Evolutionary conservation across 2,888 invertebrate species (phyloP), one percentile per base, ranked within the genome.

Genomic region (Hipparchia sbordonii): DNA sequence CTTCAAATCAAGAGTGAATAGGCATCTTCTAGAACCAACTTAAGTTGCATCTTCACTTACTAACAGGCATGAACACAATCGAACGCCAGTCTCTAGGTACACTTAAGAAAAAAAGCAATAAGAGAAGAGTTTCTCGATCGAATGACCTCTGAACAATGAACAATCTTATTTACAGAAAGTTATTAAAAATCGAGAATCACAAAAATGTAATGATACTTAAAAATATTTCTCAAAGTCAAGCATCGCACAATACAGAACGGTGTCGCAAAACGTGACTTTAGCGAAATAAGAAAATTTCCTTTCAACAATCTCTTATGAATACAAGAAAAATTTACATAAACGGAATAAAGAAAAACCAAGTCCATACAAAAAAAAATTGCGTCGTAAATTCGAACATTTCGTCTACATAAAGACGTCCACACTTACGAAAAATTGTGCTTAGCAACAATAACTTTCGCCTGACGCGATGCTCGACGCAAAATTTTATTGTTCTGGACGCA

Each of bases 291-390:
- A 65, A 70, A 57, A 60, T 46, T 71, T 54, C 46, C 45, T 66
- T 59, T 71, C 39, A 71, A 66, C 61, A 62, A 67, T 60, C 73
- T 67, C 73, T 67, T 63, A 68, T 48, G 61, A 62, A 69, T 51
- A 65, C 10, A 67, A 62, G 13, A 63, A 59, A 63, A 72, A 63
- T 68, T 72, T 67, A 68, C 67, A 71, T 70, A 70, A 68, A 62
- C 62, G 54, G n/a, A 68, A 74, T 65, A 67, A 76, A 73, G 46
- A 59, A 67, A 45, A 23, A 48, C 23, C 2, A 7, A 2, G 8
- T 8, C 13, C 8, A 13, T 13, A 57, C 3, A 57, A 57, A 57
- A 57, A 23, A 23, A 57, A 57, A 13, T 56, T 6, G 8, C 23
- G 3, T 13, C 8, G 23, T 23, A 48, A 6, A 48, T 48, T 48